Conservation (phyloP, 2,113 vertebrate species). For the Ceyx cyanopectus region DNA sequence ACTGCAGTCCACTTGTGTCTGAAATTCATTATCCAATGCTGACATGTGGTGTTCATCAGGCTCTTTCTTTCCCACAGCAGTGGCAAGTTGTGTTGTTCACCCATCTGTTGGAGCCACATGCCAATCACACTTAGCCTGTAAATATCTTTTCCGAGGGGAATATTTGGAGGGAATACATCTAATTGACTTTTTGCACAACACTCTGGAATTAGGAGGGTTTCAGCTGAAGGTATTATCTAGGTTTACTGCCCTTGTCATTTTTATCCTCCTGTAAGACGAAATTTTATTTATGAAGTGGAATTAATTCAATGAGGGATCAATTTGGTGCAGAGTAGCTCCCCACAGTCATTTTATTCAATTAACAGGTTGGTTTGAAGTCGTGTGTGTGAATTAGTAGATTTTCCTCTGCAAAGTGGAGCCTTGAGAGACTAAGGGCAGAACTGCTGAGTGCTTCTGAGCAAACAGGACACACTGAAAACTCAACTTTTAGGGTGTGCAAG, state of each 20-base stretch:
- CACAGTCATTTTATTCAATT: slow-evolving; percentile 6
- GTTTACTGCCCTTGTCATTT: slow-evolving; percentile 51
- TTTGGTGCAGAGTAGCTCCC: neutral
- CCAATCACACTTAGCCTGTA: slow-evolving; percentile 19
- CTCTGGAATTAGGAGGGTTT: slow-evolving; percentile 14
- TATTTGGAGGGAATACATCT: slow-evolving; percentile 29
- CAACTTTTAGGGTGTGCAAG: neutral
- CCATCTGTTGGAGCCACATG: neutral
- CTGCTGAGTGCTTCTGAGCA: neutral
- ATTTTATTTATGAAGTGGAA: slow-evolving; percentile 33
- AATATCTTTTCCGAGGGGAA: slow-evolving; percentile 21
- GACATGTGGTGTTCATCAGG: neutral
- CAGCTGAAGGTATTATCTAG: slow-evolving; percentile 31
- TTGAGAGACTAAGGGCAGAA: neutral
- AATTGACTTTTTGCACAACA: slow-evolving; percentile 33
- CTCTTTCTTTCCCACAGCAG: neutral
- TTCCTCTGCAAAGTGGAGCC: neutral
- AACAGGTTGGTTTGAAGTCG: slow-evolving; percentile 3
- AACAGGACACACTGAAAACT: neutral
- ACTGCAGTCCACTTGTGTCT: neutral
- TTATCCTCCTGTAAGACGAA: slow-evolving; percentile 9
- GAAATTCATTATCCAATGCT: neutral
- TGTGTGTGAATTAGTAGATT: neutral
- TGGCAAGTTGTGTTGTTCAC: neutral
- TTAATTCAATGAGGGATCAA: slow-evolving; percentile 26